Evolutionary conservation across 2,113 vertebrate species (phyloP).

Genomic region (Eurystomus gularis): DNA sequence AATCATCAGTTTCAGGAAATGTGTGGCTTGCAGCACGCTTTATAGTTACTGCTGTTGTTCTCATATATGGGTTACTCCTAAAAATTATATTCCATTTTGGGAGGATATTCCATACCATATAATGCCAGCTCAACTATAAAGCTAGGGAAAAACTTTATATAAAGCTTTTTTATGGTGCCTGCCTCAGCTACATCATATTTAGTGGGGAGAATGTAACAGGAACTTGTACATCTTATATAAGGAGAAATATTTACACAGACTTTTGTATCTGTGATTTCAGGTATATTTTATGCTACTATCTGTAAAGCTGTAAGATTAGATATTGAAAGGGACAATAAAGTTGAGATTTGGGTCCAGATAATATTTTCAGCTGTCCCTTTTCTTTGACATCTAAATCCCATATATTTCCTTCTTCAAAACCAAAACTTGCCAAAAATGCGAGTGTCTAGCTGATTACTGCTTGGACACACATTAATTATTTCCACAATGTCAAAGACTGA

Average conservation of each 20-base stretch:
- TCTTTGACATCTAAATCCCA: neutral
- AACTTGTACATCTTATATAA: neutral
- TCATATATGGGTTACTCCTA: neutral
- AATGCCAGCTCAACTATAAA: no score
- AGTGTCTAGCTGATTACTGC: neutral
- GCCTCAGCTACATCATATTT: neutral
- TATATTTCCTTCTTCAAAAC: neutral
- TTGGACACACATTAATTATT: neutral
- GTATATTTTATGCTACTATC: neutral
- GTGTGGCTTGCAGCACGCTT: neutral
- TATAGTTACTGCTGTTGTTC: neutral
- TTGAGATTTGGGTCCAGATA: neutral
- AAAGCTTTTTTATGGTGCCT: no score
- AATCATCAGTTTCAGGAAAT: neutral
- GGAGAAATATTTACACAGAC: neutral
- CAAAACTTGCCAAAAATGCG: neutral
- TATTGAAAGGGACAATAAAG: neutral
- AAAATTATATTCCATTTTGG: neutral
- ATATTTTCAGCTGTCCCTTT: neutral
- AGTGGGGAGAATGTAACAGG: neutral
- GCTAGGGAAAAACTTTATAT: no score
- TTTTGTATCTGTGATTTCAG: neutral
- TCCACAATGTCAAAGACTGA: neutral
- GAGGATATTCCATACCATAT: no score
- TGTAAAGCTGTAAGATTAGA: neutral